Percentiles rank a stretch among this genome's conserved stretches.
Conservation (phyloP, 2,113 vertebrate genomes). For the Sorex araneus region DNA sequence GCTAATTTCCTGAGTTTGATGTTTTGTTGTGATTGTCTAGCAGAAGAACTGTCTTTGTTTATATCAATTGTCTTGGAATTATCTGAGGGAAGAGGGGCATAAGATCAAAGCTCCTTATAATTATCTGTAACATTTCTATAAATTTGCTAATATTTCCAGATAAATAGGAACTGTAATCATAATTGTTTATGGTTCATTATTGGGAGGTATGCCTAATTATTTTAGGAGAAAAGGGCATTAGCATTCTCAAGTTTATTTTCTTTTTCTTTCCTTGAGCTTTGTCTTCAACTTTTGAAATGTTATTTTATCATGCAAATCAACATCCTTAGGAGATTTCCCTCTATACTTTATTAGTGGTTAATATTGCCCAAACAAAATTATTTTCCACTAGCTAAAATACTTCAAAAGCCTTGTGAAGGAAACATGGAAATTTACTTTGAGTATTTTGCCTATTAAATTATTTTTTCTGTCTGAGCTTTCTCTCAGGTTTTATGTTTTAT, state of each 20-base stretch:
- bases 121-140: conserved; percentile 18
- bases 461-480: background rate
- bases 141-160: conserved; percentile 15
- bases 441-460: conserved; percentile 51
- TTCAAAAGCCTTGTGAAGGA: conserved; percentile 29
- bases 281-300: conserved; percentile 25
- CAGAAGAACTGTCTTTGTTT: background rate
- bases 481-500: background rate
- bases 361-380: conserved; percentile 54
- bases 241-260: background rate
- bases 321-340: background rate
- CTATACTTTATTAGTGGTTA: conserved; percentile 31
- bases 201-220: background rate
- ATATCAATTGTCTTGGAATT: background rate
- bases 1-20: background rate
- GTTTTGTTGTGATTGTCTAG: background rate
- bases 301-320: conserved; percentile 33
- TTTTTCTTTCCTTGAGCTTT: conserved; percentile 32
- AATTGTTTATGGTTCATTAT: conserved; percentile 19
- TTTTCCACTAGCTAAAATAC: conserved; percentile 19
- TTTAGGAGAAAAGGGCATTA: background rate
- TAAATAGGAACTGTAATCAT: background rate
- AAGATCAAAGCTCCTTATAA: background rate
- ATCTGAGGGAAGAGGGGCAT: background rate
- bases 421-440: background rate